Percentiles rank a stretch among this genome's conserved stretches.
Conservation (phyloP, 2,113 vertebrate genomes). For the Aspiorhynchus laticeps region DNA sequence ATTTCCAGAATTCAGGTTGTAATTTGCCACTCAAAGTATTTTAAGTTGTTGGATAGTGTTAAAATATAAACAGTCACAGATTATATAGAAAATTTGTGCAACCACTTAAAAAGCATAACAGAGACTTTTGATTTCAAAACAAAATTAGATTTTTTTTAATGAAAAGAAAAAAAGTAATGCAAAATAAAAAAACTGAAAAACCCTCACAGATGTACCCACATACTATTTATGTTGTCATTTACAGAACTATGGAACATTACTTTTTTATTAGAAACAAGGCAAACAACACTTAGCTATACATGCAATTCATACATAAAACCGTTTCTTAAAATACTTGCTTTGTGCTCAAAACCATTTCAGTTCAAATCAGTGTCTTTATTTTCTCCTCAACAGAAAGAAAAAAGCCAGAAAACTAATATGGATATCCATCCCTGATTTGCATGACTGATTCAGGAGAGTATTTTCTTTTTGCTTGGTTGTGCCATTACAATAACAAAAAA, state of each 20-base stretch:
- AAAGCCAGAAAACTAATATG: not conserved
- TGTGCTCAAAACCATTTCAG: not conserved
- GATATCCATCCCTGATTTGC: not conserved
- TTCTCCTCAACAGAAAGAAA: not conserved
- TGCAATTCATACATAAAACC: not conserved
- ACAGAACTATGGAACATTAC: not conserved
- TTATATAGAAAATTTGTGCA: too few species aligned
- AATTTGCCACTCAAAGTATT: too few species aligned
- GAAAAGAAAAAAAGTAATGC: too few species aligned
- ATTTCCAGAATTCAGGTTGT: too few species aligned
- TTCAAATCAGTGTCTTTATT: not conserved
- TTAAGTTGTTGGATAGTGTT: too few species aligned
- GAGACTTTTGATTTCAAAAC: too few species aligned
- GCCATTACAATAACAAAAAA: not conserved
- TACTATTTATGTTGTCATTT: not conserved
- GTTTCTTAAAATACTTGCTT: not conserved
- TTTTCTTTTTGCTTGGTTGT: not conserved
- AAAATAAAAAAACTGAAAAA: too few species aligned
- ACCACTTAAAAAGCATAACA: too few species aligned
- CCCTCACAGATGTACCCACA: too few species aligned
- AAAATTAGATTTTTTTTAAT: too few species aligned
- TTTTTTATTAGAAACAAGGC: not conserved
- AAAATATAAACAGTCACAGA: too few species aligned
- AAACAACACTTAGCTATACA: not conserved
- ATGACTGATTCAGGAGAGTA: not conserved